Base-by-base conservation (phyloP, 2,797 vertebrate genomes). In the Melanotaenia maccullochi region DNA sequence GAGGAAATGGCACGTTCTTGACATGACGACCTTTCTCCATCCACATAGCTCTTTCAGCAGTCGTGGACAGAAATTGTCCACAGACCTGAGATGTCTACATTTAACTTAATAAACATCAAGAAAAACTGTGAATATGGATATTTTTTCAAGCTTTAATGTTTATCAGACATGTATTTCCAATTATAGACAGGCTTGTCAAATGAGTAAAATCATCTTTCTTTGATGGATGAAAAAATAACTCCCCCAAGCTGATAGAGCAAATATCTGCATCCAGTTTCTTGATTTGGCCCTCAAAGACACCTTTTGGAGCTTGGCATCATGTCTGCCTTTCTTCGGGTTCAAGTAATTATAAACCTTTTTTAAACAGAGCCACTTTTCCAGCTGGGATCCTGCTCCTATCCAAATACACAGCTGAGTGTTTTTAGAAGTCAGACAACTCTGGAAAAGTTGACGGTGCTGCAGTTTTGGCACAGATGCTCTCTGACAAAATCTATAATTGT, bases 391-490 rank as follows among this genome's bases (percentile, higher is more conserved):
- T 82, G 75, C 81, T 92, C 72, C 79, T 81, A 85, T 89, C 35
- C 68, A 93, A 93, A 91, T 79, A 92, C 68, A 91, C 77, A 79
- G 76, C 74, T 66, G 71, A 79, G 76, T 70, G 54, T 77, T 81
- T 78, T 16, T 25, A 78, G 42, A 81, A 84, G 70, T 85, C 72
- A 62, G 61, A 79, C 68, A 80, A 67, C 61, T 75, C 79, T 83
- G 88, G 86, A 87, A 90, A 85, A 80, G 78, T 71, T 77, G 76
- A 87, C 76, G 62, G 55, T 5, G 44, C 78, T 69, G 74, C 68
- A 66, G 73, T 72, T 78, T 51, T 73, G 79, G 77, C 72, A 54
- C 68, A 74, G 9, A 81, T 42, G 56, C 71, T 78, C 76, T 69
- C 8, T 38, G 76, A 68, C 73, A 81, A 64, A 42, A 44, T 77